These are phyloP conservation scores for Phyllostomus discolor DNA, from an alignment of 2,113 vertebrate species.

Conservation along the genomic window DNA sequence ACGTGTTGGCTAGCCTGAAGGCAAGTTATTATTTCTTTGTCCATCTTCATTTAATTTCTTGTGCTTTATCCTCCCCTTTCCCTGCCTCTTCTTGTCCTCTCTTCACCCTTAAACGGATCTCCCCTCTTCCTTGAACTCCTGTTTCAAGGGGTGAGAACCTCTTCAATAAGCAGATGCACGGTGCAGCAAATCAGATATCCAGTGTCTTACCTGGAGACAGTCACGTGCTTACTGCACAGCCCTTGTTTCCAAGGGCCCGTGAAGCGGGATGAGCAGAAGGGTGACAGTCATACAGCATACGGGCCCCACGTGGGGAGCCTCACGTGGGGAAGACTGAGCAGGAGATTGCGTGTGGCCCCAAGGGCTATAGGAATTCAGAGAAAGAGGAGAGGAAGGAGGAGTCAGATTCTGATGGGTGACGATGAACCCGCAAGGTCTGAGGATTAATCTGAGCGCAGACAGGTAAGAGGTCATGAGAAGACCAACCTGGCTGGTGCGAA, in stretches of 20 bases:
- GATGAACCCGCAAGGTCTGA: neutral
- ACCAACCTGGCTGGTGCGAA: neutral
- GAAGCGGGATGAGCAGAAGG: neutral
- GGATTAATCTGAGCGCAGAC: neutral
- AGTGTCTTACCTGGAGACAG: neutral
- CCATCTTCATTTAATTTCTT: neutral
- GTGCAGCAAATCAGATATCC: neutral
- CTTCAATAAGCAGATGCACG: neutral
- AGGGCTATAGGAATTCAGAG: neutral
- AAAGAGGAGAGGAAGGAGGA: neutral
- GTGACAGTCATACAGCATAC: neutral
- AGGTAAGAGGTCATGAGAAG: neutral
- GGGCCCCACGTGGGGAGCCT: neutral
- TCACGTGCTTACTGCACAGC: neutral
- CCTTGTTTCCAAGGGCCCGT: neutral
- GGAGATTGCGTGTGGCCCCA: neutral
- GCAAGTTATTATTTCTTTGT: neutral
- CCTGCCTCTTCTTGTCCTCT: neutral
- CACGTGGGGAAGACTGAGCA: neutral
- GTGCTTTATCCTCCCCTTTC: neutral
- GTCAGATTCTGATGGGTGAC: neutral
- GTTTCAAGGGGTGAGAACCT: neutral
- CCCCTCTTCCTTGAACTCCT: neutral
- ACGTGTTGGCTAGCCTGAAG: neutral
- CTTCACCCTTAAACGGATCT: neutral